Evolutionary conservation across 2,888 invertebrate genomes (phyloP), one percentile per base, ranked within the genome.

Genomic region (Cephus pygmeus): DNA sequence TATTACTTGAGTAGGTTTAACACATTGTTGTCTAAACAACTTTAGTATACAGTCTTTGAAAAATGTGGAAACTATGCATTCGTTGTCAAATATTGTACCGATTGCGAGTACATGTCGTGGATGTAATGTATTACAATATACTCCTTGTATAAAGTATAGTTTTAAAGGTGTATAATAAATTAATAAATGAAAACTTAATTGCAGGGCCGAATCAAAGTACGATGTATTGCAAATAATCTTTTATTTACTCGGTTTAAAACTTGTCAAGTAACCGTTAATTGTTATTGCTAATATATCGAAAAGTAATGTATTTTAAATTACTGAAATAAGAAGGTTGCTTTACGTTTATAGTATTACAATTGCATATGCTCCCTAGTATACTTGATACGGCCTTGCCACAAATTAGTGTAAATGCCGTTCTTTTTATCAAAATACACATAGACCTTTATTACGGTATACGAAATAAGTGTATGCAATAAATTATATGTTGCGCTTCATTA

Each of bases 71-170:
- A 75, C 15, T 56, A 23, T 56, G 56, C 56, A 56, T 56, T 56
- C 56, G 23, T 56, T 23, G 9, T 23, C 9, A 15, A 56, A 9
- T 56, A 56, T 56, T 56, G 56, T 23, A 56, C 2, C 56, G 56
- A 56, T 15, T 56, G 23, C 9, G 56, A 56, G 56, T 56, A 23
- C 2, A 56, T 23, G 23, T 56, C 56, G 2, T 56, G 15, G 6
- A 56, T 56, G 23, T 9, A 76, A 71, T 56, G 56, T 79, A 69
- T 75, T 78, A 77, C 76, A 71, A 34, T 79, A 79, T 76, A 71
- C 34, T 69, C 79, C 75, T 79, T 79, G 79, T 80, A 73, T 73
- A 75, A 76, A 75, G 40, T n/a, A 33, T 80, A 78, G 23, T 35
- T 71, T 73, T 73, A 71, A 78, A 73, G 34, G 33, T 75, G 31